Evolutionary conservation across 2,113 vertebrate species (phyloP), one percentile per base, ranked within the genome.

Genomic region (Melanerpes aurifrons): DNA sequence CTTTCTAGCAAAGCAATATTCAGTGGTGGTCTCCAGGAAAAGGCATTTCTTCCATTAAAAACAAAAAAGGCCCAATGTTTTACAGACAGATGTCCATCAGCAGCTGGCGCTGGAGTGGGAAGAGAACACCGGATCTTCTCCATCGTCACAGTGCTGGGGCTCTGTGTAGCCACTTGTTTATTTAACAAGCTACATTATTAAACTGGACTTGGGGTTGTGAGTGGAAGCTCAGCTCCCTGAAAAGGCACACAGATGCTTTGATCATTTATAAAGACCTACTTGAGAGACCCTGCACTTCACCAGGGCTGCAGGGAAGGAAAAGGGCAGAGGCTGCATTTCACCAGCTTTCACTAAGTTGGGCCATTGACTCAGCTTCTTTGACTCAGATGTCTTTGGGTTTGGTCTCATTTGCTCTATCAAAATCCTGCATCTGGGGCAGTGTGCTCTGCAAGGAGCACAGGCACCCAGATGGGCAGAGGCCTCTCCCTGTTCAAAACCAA

Each of bases 31-130:
- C 94, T 96, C 93, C 91, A 85, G 89, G 89, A 93, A 96, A 93
- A 95, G 92, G 89, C 78, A 66, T 96, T 97, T 96, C 93, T 95
- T 95, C 79, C 88, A 94, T 95, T 96, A 94, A 94, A 92, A 96
- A 96, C 93, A 95, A 94, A 89, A 96, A 96, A 85, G 90, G 86
- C 86, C 78, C 93, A 87, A 87, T 93, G 93, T 92, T 94, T 95
- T 96, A 96, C 87, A 94, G 96, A 96, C 95, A 97, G 94, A 96
- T 94, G 95, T 97, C 96, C 92, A 94, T 96, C 95, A 94, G 86
- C 96, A 93, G 95, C 87, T 93, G 75, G 76, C 43, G 21, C 92
- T 77, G 90, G 82, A 88, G 89, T 64, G 88, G 82, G 95, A 92
- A 95, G 94, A 95, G 90, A 93, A 95, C 90, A 91, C 88, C 92